Evolutionary conservation across 2,113 vertebrate genomes (phyloP).

Genomic region (Brachyhypopomus occidentalis): DNA sequence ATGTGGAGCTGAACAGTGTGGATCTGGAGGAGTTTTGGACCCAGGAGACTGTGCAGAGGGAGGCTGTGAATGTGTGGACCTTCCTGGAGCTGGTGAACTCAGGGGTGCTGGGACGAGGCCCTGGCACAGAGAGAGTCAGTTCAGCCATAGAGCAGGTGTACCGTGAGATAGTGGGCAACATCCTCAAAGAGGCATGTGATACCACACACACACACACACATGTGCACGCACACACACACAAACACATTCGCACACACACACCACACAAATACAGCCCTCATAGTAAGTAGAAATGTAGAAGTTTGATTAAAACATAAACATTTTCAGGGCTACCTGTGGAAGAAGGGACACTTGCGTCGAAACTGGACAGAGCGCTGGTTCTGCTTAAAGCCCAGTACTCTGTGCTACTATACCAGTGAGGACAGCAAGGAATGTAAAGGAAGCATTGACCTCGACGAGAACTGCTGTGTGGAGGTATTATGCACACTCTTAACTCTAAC

Average conservation of each 20-base stretch:
- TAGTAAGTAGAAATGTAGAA: too few relatives aligned
- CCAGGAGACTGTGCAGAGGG: conserved; percentile 76
- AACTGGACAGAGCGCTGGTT: conserved; percentile 97
- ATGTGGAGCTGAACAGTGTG: conserved; percentile 81
- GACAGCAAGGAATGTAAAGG: conserved; percentile 91
- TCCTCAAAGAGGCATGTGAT: conserved; percentile 88
- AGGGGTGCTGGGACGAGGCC: conserved; percentile 78
- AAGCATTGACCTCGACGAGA: conserved; percentile 82
- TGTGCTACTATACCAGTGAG: conserved; percentile 87
- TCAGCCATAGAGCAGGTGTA: conserved; percentile 94
- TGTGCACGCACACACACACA: not conserved
- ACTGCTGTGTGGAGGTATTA: conserved; percentile 92
- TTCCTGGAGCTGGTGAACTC: conserved; percentile 93
- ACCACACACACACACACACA: not conserved
- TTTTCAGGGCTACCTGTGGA: conserved; percentile 90
- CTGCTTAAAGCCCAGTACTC: conserved; percentile 83
- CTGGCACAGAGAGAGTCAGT: conserved; percentile 81
- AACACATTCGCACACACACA: not conserved
- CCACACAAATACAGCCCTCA: not conserved
- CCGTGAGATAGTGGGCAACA: conserved; percentile 90
- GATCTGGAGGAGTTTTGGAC: conserved; percentile 88
- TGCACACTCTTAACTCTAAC: not conserved
- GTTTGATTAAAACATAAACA: too few relatives aligned
- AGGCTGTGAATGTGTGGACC: conserved; percentile 88
- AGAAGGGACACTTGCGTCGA: conserved; percentile 89